phyloP scores from a whole-genome alignment of 1,140 invertebrate genomes.

The Platorchestia sp. region DNA sequence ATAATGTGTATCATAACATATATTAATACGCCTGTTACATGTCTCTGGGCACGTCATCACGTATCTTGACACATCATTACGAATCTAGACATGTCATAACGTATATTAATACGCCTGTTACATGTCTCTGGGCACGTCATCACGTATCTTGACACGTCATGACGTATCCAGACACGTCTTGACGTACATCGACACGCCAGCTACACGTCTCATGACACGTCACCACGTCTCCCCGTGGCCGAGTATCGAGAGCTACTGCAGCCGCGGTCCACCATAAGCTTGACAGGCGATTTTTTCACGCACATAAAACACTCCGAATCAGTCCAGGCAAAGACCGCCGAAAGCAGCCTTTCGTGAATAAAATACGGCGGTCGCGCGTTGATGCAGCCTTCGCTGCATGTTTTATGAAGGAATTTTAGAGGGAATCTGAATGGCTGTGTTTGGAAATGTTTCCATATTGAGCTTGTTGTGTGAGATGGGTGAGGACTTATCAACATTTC shows the following conservation, averaged over 20 bases:
- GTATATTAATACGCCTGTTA: no score
- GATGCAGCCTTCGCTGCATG: background rate
- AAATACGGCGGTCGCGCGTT: background rate
- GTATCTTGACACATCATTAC: no score
- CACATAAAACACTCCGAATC: background rate
- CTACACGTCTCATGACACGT: no score
- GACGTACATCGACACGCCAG: no score
- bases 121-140: no score
- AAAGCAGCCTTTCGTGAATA: background rate
- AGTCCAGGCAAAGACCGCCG: background rate
- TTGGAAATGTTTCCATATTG: background rate
- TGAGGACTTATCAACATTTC: background rate
- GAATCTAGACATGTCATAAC: no score
- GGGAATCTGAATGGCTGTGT: background rate
- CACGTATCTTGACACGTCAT: no score
- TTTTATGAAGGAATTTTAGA: background rate
- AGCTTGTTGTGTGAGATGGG: background rate
- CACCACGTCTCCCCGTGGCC: no score
- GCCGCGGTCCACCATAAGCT: background rate
- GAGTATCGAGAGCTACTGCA: background rate
- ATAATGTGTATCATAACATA: no score
- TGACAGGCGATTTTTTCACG: background rate
- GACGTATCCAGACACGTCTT: no score
- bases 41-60: no score
- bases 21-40: no score